phyloP scores from a whole-genome alignment of 2,797 vertebrate genomes.

The Dallia pectoralis region DNA sequence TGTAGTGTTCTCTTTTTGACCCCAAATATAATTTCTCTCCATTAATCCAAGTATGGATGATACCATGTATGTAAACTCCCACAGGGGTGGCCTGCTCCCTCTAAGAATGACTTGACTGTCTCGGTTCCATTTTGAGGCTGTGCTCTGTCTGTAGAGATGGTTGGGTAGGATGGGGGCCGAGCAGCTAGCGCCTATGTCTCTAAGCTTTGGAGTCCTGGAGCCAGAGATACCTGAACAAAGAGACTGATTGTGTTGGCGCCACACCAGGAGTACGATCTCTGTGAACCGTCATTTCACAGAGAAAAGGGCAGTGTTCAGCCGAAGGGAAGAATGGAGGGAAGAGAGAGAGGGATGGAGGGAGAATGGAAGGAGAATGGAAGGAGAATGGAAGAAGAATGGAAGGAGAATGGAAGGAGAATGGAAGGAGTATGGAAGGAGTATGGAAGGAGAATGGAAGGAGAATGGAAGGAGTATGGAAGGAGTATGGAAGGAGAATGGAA shows the following conservation, averaged over 20 bases:
- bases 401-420: too few species aligned
- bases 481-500: too few species aligned
- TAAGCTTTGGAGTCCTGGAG: conserved; percentile 23
- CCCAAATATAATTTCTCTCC: neutral
- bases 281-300: conserved; percentile 38
- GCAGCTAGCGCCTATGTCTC: conserved; percentile 11
- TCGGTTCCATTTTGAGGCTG: neutral
- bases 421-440: too few species aligned
- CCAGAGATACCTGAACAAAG: conserved; percentile 49
- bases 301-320: conserved; percentile 28
- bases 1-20: neutral
- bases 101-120: neutral
- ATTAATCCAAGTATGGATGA: too few species aligned
- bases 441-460: too few species aligned
- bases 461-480: too few species aligned
- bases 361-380: too few species aligned
- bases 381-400: too few species aligned
- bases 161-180: neutral
- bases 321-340: neutral
- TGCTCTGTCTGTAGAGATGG: conserved; percentile 8
- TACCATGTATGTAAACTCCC: too few species aligned
- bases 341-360: neutral
- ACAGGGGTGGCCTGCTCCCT: neutral
- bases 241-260: conserved; percentile 37
- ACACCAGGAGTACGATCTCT: conserved; percentile 40